Evolutionary conservation across 1,140 invertebrate genomes (phyloP).

Genomic region (Pseudoatta argentina): DNA sequence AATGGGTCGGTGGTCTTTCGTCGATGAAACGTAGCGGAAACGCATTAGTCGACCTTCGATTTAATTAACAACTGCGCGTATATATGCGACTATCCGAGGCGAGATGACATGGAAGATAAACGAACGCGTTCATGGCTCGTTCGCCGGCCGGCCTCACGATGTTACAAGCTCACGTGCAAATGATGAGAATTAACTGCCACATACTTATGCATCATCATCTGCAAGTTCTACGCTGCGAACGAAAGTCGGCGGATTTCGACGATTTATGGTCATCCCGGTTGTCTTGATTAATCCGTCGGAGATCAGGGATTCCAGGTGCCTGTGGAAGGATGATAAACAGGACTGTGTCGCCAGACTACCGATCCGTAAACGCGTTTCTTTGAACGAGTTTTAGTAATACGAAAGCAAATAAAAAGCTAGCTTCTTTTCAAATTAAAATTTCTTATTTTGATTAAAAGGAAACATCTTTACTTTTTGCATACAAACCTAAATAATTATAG

Average conservation of each 20-base stretch:
- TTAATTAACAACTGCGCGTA: conserved; percentile 47
- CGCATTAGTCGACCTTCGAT: conserved; percentile 55
- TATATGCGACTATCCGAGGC: not conserved
- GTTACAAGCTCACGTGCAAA: conserved; percentile 33
- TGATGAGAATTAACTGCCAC: conserved; percentile 55
- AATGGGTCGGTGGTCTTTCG: not conserved
- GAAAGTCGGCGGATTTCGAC: conserved; percentile 50
- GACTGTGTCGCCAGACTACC: conserved; percentile 5
- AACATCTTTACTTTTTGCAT: not conserved
- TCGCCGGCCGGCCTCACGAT: not conserved
- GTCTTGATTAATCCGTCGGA: conserved; percentile 66
- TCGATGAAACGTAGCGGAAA: conserved; percentile 34
- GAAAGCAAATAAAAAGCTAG: not conserved
- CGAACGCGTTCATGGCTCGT: conserved; percentile 2
- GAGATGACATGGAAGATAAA: conserved; percentile 40
- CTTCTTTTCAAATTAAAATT: not conserved
- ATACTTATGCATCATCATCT: conserved; percentile 52
- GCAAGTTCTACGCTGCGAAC: conserved; percentile 11
- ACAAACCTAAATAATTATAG: too few relatives aligned
- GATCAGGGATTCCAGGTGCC: conserved; percentile 49
- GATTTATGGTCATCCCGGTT: conserved; percentile 64
- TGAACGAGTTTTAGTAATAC: not conserved
- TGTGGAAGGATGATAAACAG: conserved; percentile 69
- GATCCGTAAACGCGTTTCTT: conserved; percentile 16
- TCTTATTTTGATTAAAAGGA: not conserved